Evolutionary conservation across 2,888 invertebrate species (phyloP).

Genomic region (Dimorphilus gyrociliatus): DNA sequence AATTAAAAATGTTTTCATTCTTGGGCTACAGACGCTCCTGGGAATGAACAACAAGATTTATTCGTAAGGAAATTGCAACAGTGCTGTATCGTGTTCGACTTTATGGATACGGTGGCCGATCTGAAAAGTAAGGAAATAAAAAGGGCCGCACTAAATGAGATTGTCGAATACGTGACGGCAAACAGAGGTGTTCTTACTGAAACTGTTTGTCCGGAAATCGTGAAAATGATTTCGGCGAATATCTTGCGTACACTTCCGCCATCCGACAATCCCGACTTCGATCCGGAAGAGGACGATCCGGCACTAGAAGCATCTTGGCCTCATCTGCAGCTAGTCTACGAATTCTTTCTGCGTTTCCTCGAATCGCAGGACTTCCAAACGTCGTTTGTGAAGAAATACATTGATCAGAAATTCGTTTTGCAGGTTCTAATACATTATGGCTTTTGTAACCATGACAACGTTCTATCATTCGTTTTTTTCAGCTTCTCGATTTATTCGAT

Average conservation of each 20-base stretch:
- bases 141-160: conserved; percentile 84
- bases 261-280: conserved; percentile 76
- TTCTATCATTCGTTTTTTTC: conserved; percentile 9
- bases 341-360: conserved; percentile 37
- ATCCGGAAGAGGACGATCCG: conserved; percentile 95
- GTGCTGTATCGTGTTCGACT: conserved; percentile 97
- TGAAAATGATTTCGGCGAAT: conserved; percentile 82
- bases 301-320: conserved; percentile 88
- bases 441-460: neutral
- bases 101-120: conserved; percentile 88
- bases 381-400: conserved; percentile 72
- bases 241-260: conserved; percentile 96
- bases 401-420: conserved; percentile 85
- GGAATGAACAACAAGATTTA: conserved; percentile 81
- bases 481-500: conserved; percentile 31
- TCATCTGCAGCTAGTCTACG: conserved; percentile 53
- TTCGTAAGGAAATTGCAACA: conserved; percentile 92
- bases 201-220: conserved; percentile 91
- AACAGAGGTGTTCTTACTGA: conserved; percentile 86
- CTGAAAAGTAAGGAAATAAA: conserved; percentile 98
- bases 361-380: conserved; percentile 63
- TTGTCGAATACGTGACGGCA: conserved; percentile 84
- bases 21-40: conserved; percentile 40
- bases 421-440: conserved; percentile 46
- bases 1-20: conserved; percentile 3